Evolutionary conservation across 2,888 invertebrate species (phyloP).

Genomic region (Teleiodes luculella): DNA sequence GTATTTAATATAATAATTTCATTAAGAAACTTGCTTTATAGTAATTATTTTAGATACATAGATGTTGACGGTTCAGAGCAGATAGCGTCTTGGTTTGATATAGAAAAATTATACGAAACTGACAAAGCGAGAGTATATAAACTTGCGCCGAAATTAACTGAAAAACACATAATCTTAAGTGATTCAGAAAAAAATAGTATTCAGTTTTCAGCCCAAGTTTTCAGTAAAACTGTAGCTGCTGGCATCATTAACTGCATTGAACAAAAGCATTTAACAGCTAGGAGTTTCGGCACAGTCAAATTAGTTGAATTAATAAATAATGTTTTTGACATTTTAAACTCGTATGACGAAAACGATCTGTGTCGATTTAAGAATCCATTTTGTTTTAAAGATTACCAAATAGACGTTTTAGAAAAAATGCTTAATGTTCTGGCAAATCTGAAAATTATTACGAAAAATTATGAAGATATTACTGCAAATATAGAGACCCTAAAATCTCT

Average conservation of each 20-base stretch:
- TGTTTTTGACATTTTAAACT: conserved; percentile 4
- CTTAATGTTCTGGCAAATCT: not conserved
- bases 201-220: conserved; percentile 9
- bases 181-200: conserved; percentile 6
- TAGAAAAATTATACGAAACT: conserved; percentile 7
- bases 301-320: conserved; percentile 10
- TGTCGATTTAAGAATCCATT: conserved; percentile 3
- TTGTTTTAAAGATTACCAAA: conserved; percentile 11
- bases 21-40: conserved; percentile 3
- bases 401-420: conserved; percentile 7
- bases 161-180: conserved; percentile 6
- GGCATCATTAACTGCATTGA: conserved; percentile 8
- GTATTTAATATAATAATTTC: conserved; percentile 1
- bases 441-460: conserved; percentile 11
- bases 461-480: conserved; percentile 7
- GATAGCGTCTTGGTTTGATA: conserved; percentile 10
- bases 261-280: conserved; percentile 6
- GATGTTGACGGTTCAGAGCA: conserved; percentile 8
- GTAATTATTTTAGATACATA: conserved; percentile 7
- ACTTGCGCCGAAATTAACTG: conserved; percentile 8
- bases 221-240: conserved; percentile 9
- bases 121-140: conserved; percentile 6
- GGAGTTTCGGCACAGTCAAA: conserved; percentile 11
- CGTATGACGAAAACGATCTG: conserved; percentile 1
- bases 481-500: conserved; percentile 3